Evolutionary conservation across 1,140 invertebrate species (phyloP).

Genomic region (Drosophila eugracilis): DNA sequence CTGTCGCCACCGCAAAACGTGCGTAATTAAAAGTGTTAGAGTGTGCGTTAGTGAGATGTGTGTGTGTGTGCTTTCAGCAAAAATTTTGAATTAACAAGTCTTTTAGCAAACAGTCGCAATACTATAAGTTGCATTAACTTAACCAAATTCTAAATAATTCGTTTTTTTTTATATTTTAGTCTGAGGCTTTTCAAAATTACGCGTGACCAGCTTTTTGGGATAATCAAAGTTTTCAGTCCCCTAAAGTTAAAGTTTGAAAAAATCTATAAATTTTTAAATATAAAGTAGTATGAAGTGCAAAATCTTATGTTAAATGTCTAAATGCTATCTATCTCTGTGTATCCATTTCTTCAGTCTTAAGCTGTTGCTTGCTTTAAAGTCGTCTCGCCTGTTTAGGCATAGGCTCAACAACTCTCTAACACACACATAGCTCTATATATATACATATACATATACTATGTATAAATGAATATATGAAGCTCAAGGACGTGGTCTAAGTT

Average conservation of each 20-base stretch:
- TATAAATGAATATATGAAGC: slow-evolving; percentile 69
- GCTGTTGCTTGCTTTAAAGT: slow-evolving; percentile 58
- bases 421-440: slow-evolving; percentile 16
- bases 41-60: slow-evolving; percentile 29
- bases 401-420: slow-evolving; percentile 29
- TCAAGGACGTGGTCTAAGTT: slow-evolving; percentile 69
- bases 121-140: not conserved
- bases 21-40: slow-evolving; percentile 74
- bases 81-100: not conserved
- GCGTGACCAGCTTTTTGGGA: not conserved
- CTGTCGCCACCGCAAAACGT: slow-evolving; percentile 71
- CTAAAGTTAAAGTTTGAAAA: too few species aligned
- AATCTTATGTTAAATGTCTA: too few species aligned
- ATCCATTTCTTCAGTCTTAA: not conserved
- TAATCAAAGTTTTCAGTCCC: not conserved
- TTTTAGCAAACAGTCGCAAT: slow-evolving; percentile 3
- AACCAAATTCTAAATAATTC: not conserved
- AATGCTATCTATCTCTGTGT: not conserved
- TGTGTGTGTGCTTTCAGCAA: slow-evolving; percentile 20
- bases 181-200: too few species aligned
- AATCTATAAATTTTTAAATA: too few species aligned
- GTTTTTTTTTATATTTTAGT: too few species aligned
- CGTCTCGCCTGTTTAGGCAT: slow-evolving; percentile 23
- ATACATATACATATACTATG: slow-evolving; percentile 13
- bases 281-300: too few species aligned